Evolutionary conservation across 2,113 vertebrate genomes (phyloP).

Genomic region (Paramormyrops kingsleyae): DNA sequence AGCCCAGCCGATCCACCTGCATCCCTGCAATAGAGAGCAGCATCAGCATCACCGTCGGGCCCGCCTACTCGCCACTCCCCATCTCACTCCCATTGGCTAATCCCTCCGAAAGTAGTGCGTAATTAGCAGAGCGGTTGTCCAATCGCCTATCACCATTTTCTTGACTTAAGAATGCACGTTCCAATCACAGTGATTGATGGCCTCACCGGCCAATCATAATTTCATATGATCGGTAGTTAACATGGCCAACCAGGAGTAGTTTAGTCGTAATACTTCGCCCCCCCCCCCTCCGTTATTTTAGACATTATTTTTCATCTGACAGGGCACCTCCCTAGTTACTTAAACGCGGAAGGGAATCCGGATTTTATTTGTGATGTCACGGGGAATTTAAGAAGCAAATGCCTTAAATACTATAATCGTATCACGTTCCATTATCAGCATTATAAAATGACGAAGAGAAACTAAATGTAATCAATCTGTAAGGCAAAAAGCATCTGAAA

Average conservation of each 20-base stretch:
- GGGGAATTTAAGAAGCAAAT: neutral
- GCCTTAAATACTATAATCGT: neutral
- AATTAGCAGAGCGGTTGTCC: constrained; percentile 35
- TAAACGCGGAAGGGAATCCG: neutral
- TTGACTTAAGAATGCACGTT: neutral
- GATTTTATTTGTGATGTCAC: neutral
- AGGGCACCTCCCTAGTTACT: neutral
- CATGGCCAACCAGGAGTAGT: constrained; percentile 1
- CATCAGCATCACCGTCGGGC: constrained; percentile 18
- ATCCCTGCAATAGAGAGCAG: constrained; percentile 27
- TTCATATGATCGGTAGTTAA: neutral
- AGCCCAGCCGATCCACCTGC: constrained; percentile 37
- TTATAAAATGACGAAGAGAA: neutral
- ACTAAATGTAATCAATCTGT: neutral
- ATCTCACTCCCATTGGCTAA: constrained; percentile 24
- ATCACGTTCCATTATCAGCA: neutral
- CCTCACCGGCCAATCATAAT: constrained; percentile 17
- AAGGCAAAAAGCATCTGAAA: neutral
- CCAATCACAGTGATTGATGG: constrained; percentile 23
- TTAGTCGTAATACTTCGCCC: neutral
- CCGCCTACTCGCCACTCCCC: constrained; percentile 27
- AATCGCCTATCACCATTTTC: constrained; percentile 28
- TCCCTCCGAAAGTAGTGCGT: constrained; percentile 28
- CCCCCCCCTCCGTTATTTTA: neutral
- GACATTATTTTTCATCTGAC: neutral